Percentiles rank a stretch among this genome's conserved stretches.
These are phyloP conservation scores for Tupaia tana DNA, from an alignment of 2,113 vertebrate species.

Conservation along the genomic window DNA sequence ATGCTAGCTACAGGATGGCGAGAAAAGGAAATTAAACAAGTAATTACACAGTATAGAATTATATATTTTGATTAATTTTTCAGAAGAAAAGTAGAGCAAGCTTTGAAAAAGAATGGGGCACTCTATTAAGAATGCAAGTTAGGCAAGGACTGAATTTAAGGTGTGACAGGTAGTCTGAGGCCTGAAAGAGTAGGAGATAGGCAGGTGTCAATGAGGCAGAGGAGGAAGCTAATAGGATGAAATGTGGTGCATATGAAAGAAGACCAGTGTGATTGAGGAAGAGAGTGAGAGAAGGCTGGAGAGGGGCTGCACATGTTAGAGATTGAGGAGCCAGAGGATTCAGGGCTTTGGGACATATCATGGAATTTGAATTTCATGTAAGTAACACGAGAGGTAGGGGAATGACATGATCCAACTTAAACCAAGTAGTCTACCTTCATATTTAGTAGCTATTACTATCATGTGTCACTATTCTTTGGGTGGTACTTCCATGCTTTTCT, in stretches of 20 bases:
- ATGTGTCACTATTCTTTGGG: background rate
- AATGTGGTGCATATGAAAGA: background rate
- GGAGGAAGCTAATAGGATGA: background rate
- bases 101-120: background rate
- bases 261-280: background rate
- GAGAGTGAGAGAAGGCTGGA: background rate
- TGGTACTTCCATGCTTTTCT: background rate
- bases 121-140: background rate
- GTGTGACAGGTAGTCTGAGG: background rate
- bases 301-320: background rate
- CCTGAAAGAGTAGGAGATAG: background rate
- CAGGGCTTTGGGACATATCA: no score
- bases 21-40: slow-evolving; percentile 17
- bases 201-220: no score
- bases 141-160: background rate
- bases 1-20: background rate
- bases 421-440: background rate
- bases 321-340: background rate
- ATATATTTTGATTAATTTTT: background rate
- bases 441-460: background rate
- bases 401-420: background rate
- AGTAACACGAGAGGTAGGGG: background rate
- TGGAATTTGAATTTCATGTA: background rate
- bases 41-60: background rate
- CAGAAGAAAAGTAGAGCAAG: background rate